Conservation (phyloP, 2,797 vertebrate genomes). For the Bradypodion pumilum region DNA sequence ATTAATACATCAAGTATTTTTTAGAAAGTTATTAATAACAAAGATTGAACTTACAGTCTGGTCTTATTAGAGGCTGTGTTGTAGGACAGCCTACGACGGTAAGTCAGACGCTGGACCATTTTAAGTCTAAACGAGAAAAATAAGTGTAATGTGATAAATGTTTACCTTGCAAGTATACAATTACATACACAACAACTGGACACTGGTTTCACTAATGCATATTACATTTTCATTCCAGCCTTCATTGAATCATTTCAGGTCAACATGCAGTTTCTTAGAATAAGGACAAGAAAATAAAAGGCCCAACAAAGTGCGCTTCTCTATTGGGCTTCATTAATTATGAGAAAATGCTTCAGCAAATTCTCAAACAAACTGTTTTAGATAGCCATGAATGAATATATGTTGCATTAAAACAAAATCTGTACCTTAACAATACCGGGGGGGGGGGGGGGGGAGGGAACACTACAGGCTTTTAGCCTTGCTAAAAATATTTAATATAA, state of each 20-base stretch:
- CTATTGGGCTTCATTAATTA: not conserved
- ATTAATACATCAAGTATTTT: accelerated
- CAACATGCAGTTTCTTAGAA: not conserved
- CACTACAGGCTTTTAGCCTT: no score
- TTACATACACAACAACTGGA: not conserved
- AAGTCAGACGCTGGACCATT: conserved; percentile 98
- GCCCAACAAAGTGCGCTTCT: not conserved
- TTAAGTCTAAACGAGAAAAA: conserved; percentile 52
- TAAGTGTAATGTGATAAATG: not conserved
- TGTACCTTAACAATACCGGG: not conserved
- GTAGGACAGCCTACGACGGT: conserved; percentile 99
- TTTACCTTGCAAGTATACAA: not conserved
- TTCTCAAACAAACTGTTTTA: not conserved
- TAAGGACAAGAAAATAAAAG: not conserved
- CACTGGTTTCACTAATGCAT: not conserved
- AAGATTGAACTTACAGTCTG: conserved; percentile 86
- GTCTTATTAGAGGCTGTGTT: conserved; percentile 99
- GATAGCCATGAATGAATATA: not conserved
- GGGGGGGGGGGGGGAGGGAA: no score
- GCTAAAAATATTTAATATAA: no score
- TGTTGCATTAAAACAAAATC: not conserved
- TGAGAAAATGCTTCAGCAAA: not conserved
- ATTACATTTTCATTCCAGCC: not conserved
- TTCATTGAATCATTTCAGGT: not conserved
- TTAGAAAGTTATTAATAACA: accelerated